Evolutionary conservation across 2,888 invertebrate species (phyloP).

Genomic region (Mythimna vitellina): DNA sequence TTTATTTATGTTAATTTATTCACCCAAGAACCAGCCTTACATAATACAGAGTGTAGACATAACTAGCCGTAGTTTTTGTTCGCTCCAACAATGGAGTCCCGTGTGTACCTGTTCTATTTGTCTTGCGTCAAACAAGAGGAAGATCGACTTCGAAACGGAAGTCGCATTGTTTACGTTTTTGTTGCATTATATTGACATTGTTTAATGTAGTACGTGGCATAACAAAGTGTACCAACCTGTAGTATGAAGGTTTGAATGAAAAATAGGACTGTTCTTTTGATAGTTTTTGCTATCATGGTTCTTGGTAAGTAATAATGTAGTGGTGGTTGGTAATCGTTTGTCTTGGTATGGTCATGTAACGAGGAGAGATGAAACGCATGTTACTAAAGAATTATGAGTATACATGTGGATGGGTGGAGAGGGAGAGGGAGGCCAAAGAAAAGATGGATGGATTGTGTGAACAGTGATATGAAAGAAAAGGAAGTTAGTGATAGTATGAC

Average conservation of each 20-base stretch:
- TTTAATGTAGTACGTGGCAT: constrained; percentile 57
- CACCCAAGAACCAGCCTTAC: constrained; percentile 21
- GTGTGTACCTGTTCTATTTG: constrained; percentile 72
- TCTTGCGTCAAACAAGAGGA: constrained; percentile 70
- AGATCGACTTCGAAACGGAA: constrained; percentile 73
- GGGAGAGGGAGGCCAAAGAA: too few species aligned
- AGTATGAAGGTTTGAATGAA: constrained; percentile 10
- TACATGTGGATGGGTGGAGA: too few species aligned
- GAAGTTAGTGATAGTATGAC: too few species aligned
- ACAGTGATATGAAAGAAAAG: too few species aligned
- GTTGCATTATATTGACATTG: constrained; percentile 69
- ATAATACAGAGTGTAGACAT: constrained; percentile 10
- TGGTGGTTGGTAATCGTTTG: too few species aligned
- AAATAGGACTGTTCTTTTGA: neutral
- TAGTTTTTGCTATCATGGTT: neutral
- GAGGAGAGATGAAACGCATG: too few species aligned
- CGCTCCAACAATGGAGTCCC: constrained; percentile 67
- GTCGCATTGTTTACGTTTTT: constrained; percentile 72
- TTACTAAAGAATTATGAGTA: too few species aligned
- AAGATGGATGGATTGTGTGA: too few species aligned
- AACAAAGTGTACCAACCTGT: constrained; percentile 30
- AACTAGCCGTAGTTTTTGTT: constrained; percentile 62
- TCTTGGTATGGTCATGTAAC: too few species aligned
- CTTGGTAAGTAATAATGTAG: too few species aligned
- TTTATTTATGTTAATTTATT: constrained; percentile 28